Evolutionary conservation across 2,113 vertebrate species (phyloP).

Genomic region (Glaucomys volans): DNA sequence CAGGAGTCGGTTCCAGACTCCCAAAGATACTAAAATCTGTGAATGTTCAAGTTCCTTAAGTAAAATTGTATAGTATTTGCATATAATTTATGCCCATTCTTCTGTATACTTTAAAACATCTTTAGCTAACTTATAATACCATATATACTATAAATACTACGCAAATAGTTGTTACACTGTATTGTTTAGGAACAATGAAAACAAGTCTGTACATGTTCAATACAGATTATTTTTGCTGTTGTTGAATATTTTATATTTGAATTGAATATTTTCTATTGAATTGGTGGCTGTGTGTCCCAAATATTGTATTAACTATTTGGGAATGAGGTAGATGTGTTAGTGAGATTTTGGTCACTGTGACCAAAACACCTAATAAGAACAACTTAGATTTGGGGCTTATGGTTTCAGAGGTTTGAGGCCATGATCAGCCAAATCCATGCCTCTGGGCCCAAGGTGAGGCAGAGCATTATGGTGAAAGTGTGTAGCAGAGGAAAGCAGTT

Average conservation of each 20-base stretch:
- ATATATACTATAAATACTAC: neutral
- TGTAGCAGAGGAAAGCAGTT: no score
- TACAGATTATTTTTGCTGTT: neutral
- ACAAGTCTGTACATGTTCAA: neutral
- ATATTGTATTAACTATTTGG: neutral
- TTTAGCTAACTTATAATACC: neutral
- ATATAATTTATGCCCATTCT: neutral
- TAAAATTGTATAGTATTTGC: neutral
- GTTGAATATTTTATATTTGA: neutral
- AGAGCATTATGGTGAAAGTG: no score
- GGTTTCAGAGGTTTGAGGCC: no score
- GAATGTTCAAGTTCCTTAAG: neutral
- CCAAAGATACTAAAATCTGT: neutral
- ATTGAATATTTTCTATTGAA: no score
- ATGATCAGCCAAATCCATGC: no score
- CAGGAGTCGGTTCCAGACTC: neutral
- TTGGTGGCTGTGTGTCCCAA: neutral
- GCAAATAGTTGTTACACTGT: neutral
- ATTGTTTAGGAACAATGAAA: neutral
- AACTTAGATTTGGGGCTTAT: no score
- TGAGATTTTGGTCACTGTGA: no score
- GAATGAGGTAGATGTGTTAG: neutral
- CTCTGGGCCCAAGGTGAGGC: no score
- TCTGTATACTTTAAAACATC: neutral
- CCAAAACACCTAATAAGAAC: no score